Conservation (phyloP, 2,888 invertebrate genomes). For the Amblyjoppa fuscipennis region DNA sequence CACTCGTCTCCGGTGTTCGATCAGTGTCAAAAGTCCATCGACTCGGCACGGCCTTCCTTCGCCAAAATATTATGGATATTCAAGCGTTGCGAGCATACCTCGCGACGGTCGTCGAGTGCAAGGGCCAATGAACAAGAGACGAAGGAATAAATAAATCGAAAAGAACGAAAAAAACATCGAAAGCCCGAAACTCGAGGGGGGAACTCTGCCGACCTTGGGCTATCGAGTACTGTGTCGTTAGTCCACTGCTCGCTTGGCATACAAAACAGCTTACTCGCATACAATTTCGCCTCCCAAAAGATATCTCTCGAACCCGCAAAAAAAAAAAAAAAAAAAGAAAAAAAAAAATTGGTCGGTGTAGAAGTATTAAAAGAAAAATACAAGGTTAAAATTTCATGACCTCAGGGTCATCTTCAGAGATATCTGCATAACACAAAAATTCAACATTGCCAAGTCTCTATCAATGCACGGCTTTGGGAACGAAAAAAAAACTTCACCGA, state of each 20-base stretch:
- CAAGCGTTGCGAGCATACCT: background rate
- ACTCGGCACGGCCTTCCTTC: background rate
- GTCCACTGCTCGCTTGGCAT: slow-evolving; percentile 61
- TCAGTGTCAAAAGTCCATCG: background rate
- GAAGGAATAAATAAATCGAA: background rate
- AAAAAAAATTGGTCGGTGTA: slow-evolving; percentile 25
- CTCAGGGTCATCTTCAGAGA: too few relatives aligned
- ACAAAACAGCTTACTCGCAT: slow-evolving; percentile 60
- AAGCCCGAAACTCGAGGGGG: slow-evolving; percentile 41
- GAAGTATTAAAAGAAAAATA: too few relatives aligned
- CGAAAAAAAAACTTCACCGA: too few relatives aligned
- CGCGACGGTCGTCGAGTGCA: background rate
- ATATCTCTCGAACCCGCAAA: slow-evolving; percentile 51
- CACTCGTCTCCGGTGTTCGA: background rate
- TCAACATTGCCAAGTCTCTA: too few relatives aligned
- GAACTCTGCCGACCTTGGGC: slow-evolving; percentile 62
- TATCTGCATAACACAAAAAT: too few relatives aligned
- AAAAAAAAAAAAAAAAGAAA: background rate
- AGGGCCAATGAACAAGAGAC: background rate
- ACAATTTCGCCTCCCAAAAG: slow-evolving; percentile 40
- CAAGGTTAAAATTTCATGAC: too few relatives aligned
- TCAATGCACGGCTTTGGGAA: too few relatives aligned
- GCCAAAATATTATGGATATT: background rate
- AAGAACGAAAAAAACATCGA: slow-evolving; percentile 16
- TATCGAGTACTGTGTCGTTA: slow-evolving; percentile 46